Conservation (phyloP, 53 echinoderm and acorn worm species). For the Henricia sp. region DNA sequence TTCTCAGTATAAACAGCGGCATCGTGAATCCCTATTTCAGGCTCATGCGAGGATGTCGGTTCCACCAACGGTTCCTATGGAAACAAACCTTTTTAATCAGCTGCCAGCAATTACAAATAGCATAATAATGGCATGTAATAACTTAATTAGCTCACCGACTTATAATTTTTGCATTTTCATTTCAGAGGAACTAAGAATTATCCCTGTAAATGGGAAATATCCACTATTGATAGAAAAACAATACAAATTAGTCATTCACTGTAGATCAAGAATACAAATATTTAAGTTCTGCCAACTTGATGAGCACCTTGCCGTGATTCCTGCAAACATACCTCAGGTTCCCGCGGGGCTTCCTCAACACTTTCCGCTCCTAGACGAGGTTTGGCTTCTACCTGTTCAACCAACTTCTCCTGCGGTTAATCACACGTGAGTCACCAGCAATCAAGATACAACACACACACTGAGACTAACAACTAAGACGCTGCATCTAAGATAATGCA, state of each 20-base stretch:
- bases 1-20: background rate
- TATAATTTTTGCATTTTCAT: too few species aligned
- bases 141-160: too few species aligned
- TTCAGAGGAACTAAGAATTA: too few species aligned
- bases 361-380: constrained; percentile 40
- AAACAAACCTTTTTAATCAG: constrained; percentile 24
- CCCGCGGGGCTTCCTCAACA: constrained; percentile 35
- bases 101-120: too few species aligned
- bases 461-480: constrained; percentile 50
- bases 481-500: too few species aligned
- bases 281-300: background rate
- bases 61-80: constrained; percentile 22
- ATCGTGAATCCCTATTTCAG: constrained; percentile 17
- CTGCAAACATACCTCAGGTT: constrained; percentile 29
- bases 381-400: constrained; percentile 52
- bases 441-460: constrained; percentile 62
- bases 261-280: background rate
- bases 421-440: constrained; percentile 65
- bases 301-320: background rate
- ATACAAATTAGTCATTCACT: too few species aligned
- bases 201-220: too few species aligned
- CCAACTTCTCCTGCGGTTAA: constrained; percentile 61
- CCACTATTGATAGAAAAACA: too few species aligned
- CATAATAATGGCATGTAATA: too few species aligned
- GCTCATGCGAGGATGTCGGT: constrained; percentile 2